A percentile compares a stretch with the other conserved stretches of the same genome.
Conservation (phyloP, 1,140 invertebrate genomes). For the Oppia nitens region DNA sequence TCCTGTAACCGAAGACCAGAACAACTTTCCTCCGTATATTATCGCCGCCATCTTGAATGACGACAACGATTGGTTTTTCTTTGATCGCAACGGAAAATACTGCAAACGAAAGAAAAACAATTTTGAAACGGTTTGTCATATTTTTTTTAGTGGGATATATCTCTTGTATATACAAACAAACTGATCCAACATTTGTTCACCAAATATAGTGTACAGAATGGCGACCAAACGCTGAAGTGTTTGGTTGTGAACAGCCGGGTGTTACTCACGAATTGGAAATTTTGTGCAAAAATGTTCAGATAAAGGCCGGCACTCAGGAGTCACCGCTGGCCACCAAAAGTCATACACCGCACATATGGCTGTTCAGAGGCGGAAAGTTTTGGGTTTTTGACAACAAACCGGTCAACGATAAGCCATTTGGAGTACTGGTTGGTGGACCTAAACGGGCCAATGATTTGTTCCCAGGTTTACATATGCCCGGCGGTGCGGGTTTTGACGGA, state of each 20-base stretch:
- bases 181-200: no score
- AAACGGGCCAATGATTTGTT: background rate
- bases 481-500: background rate
- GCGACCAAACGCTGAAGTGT: background rate
- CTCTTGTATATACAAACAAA: no score
- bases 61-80: background rate
- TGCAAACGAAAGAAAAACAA: background rate
- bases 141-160: no score
- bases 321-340: no score
- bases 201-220: background rate
- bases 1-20: background rate
- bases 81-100: background rate
- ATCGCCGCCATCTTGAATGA: background rate
- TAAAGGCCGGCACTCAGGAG: background rate
- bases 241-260: background rate
- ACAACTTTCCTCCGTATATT: background rate
- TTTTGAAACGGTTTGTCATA: no score
- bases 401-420: background rate
- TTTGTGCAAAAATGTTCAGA: background rate
- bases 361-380: background rate
- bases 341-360: background rate
- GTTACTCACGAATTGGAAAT: background rate
- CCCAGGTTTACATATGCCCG: background rate
- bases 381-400: background rate
- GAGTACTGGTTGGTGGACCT: background rate